phyloP scores from a whole-genome alignment of 30 jellyfish, hydroid and myxozoan species.

The Clytia hemisphaerica region DNA sequence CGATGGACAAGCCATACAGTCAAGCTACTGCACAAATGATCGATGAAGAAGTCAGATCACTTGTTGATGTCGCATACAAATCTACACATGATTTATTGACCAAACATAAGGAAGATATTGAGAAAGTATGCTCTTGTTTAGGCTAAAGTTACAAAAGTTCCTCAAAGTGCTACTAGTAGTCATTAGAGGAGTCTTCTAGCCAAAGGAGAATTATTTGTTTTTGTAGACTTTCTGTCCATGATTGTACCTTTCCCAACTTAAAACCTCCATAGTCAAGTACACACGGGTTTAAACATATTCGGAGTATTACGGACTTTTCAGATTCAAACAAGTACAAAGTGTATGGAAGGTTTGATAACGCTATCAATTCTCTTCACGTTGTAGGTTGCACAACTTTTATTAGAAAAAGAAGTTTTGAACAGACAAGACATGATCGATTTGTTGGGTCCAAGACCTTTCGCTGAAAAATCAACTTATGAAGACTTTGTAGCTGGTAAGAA shows the following conservation, averaged over 20 bases:
- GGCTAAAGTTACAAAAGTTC: neutral
- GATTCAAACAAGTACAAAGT: too few species aligned
- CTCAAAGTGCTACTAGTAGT: too few species aligned
- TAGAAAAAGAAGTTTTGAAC: conserved; percentile 79
- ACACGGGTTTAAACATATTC: too few species aligned
- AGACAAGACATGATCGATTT: conserved; percentile 93
- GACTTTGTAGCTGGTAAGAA: conserved; percentile 98
- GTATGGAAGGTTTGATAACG: too few species aligned
- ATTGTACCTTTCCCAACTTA: too few species aligned
- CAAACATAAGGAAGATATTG: conserved; percentile 73
- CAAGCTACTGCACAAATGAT: conserved; percentile 96
- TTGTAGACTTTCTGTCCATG: neutral
- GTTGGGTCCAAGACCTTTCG: conserved; percentile 94
- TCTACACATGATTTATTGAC: conserved; percentile 58
- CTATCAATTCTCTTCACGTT: neutral
- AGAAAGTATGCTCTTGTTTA: conserved; percentile 46
- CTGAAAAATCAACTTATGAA: conserved; percentile 90
- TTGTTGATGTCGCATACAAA: conserved; percentile 70
- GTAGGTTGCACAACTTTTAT: conserved; percentile 85
- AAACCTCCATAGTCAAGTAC: too few species aligned
- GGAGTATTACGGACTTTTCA: too few species aligned
- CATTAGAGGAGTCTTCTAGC: too few species aligned
- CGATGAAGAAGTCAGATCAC: conserved; percentile 94
- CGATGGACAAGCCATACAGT: conserved; percentile 96
- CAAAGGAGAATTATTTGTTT: neutral